Conservation (phyloP, 2,797 vertebrate genomes). For the Adelosebastes latens region DNA sequence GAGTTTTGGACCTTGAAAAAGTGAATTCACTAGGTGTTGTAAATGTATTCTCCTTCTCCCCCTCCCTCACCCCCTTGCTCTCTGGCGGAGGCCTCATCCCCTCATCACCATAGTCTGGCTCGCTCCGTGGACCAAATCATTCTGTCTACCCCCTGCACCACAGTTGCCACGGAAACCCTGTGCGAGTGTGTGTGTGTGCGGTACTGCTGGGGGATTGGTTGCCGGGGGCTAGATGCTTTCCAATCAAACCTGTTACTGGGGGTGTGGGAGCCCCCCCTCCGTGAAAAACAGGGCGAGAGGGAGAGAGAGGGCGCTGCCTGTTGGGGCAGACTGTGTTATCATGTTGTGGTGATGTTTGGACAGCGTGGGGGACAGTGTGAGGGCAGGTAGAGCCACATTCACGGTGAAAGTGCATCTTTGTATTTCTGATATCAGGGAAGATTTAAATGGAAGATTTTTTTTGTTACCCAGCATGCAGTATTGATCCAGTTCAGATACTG, state of each 20-base stretch:
- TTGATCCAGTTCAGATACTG: slow-evolving; percentile 1
- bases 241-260: slow-evolving; percentile 86
- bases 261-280: slow-evolving; percentile 47
- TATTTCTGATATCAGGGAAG: neutral
- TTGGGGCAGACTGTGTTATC: slow-evolving; percentile 42
- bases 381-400: neutral
- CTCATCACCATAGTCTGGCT: slow-evolving; percentile 72
- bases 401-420: neutral
- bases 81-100: slow-evolving; percentile 63
- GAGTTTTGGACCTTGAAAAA: neutral
- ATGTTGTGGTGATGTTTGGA: slow-evolving; percentile 34
- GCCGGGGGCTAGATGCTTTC: slow-evolving; percentile 82
- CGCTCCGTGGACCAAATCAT: slow-evolving; percentile 77
- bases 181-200: slow-evolving; percentile 35
- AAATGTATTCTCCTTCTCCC: neutral
- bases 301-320: slow-evolving; percentile 49
- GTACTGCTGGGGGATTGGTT: slow-evolving; percentile 82
- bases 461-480: neutral
- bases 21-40: neutral
- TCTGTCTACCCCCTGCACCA: slow-evolving; percentile 74
- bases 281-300: slow-evolving; percentile 36
- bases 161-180: slow-evolving; percentile 82
- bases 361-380: neutral
- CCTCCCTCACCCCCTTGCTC: slow-evolving; percentile 17
- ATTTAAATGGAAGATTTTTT: neutral